Evolutionary conservation across 2,888 invertebrate species (phyloP), one percentile per base, ranked within the genome.

Genomic region (Platycnemis pennipes): DNA sequence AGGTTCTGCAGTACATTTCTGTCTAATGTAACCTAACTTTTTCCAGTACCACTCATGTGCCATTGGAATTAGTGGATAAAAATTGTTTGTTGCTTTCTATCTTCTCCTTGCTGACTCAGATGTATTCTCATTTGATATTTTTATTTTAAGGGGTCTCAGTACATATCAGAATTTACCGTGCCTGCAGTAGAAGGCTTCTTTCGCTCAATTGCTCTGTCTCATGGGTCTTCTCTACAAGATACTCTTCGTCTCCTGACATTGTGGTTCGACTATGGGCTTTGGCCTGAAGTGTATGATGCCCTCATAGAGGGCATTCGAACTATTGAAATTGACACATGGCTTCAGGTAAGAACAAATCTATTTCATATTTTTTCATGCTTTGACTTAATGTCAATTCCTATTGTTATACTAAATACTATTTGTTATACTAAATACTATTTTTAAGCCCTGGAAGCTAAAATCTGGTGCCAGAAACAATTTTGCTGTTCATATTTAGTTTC

Each of bases 251-350:
- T 99, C 94, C 96, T 99, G 77, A 99, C 99, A 0, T 97, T 99
- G 1, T 99, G 99, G 99, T 99, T 99, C 96, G 99, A 99, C 96
- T 99, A 99, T 96, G 99, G 99, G 0, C 99, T 99, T 95, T 98
- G 98, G 96, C 98, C 98, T 0, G 99, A 99, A 95, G 99, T 99
- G 0, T 98, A 99, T 96, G 99, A 99, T 95, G 99, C 99, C 0
- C 97, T 99, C 77, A 97, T 98, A 0, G 99, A 99, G 95, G 99
- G 99, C 0, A 98, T 99, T 95, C 98, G 98, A 95, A 97, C 98
- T 1, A 99, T 99, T 85, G 99, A 99, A 96, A 99, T 99, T 95
- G 99, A 99, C 96, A 99, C 99, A 4, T 99, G 99, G 99, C 97
- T 99, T 19, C 99, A 99, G 97, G 97, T 97, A 95, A 94, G 77